phyloP scores from a whole-genome alignment of 2,113 vertebrate genomes.

The Lonchura striata region DNA sequence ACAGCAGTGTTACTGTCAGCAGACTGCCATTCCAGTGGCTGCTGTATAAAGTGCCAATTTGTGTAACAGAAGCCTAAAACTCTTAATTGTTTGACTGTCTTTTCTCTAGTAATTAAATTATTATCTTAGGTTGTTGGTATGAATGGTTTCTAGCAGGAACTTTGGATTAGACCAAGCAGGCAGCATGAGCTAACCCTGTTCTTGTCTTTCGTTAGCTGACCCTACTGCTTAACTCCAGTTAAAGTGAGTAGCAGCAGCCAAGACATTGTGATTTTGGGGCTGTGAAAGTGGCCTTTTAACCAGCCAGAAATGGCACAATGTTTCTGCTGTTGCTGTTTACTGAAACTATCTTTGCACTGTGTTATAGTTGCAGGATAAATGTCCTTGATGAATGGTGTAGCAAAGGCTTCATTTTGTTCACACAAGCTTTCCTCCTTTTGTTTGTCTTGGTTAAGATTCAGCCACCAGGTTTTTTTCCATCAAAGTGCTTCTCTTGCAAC shows the following conservation, averaged over 20 bases:
- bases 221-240: background rate
- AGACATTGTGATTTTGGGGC: background rate
- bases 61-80: background rate
- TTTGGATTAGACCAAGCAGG: background rate
- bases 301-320: background rate
- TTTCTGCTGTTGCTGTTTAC: background rate
- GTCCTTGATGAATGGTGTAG: background rate
- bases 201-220: background rate
- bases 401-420: background rate
- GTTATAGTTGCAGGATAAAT: background rate
- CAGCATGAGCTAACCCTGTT: background rate
- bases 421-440: background rate
- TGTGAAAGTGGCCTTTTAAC: background rate
- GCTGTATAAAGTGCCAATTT: background rate
- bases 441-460: constrained; percentile 4
- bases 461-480: background rate
- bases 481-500: background rate
- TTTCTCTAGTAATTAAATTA: background rate
- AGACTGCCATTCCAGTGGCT: background rate
- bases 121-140: background rate
- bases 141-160: background rate
- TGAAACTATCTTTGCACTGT: background rate
- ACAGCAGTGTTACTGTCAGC: constrained; percentile 13
- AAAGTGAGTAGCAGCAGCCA: background rate
- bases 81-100: background rate